Evolutionary conservation across 1,140 invertebrate genomes (phyloP), one percentile per base, ranked within the genome.

Genomic region (Conopomorpha cramerella): DNA sequence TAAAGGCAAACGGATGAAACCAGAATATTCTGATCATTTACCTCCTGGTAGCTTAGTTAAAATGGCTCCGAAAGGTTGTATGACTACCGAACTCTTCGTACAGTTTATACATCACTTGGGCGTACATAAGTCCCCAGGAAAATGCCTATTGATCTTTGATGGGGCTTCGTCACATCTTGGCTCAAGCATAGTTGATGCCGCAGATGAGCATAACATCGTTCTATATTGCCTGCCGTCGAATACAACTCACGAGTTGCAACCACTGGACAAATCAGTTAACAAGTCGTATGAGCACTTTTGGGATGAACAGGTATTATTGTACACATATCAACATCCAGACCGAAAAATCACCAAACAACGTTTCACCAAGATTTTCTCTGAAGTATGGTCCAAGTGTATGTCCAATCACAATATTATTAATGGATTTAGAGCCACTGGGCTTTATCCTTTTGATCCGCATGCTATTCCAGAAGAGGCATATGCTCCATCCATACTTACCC

Each of bases 231-330:
- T 64, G 23, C 50, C 56, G 11, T 39, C 31, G 7, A 67, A 63
- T 32, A 63, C 48, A n/a, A n/a, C n/a, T n/a, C n/a, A n/a, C n/a
- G n/a, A n/a, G n/a, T n/a, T n/a, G 8, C 63, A 67, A 39, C 55
- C 56, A 2, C 27, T 68, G 18, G 50, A 67, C 39, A 62, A 60
- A 47, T 16, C 48, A 7, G 52, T 60, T n/a, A 51, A 45, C 39
- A 42, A 43, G 32, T 46, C 49, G 26, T 66, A 55, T 38, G 57
- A 66, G 38, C 38, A 46, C 23, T 36, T 45, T 25, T 65, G 60
- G 60, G 55, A 61, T 40, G 12, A 31, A 31, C n/a, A n/a, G n/a
- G n/a, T n/a, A n/a, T n/a, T n/a, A n/a, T n/a, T n/a, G n/a, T n/a
- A n/a, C n/a, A n/a, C n/a, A n/a, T n/a, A n/a, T n/a, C n/a, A n/a